Conservation (phyloP, 2,113 vertebrate species). For the Phyllostomus hastatus region DNA sequence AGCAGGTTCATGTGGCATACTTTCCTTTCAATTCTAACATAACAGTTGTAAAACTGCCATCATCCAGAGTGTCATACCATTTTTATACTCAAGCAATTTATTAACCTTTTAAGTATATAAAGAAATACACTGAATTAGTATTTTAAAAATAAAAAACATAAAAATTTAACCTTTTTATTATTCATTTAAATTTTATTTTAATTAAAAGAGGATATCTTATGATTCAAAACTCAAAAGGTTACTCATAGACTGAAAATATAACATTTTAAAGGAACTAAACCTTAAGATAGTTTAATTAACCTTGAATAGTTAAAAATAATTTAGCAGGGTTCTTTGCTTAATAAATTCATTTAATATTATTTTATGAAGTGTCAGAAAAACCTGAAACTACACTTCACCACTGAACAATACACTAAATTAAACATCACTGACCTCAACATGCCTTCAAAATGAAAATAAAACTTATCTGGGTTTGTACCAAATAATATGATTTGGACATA, state of each 20-base stretch:
- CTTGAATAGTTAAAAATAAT: slow-evolving; percentile 58
- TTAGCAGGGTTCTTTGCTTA: slow-evolving; percentile 50
- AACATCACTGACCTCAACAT: slow-evolving; percentile 11
- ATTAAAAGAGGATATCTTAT: slow-evolving; percentile 24
- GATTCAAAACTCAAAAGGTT: slow-evolving; percentile 61
- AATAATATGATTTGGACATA: slow-evolving; percentile 9
- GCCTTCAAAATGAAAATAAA: slow-evolving; percentile 35
- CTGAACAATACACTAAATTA: slow-evolving; percentile 45
- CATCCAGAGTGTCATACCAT: not conserved
- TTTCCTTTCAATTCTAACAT: slow-evolving; percentile 11
- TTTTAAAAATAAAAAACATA: slow-evolving; percentile 14
- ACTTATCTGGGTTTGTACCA: not conserved
- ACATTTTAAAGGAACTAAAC: slow-evolving; percentile 40
- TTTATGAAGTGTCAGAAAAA: slow-evolving; percentile 51
- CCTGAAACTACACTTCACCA: slow-evolving; percentile 42
- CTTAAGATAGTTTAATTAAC: slow-evolving; percentile 61
- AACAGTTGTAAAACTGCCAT: slow-evolving; percentile 18
- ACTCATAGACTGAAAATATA: slow-evolving; percentile 42
- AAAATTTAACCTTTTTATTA: slow-evolving; percentile 48
- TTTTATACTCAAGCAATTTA: slow-evolving; percentile 33
- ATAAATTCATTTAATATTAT: slow-evolving; percentile 65
- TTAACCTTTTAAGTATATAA: slow-evolving; percentile 33
- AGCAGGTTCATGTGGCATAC: not conserved
- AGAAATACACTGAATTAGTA: not conserved
- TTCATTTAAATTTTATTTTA: slow-evolving; percentile 42